Evolutionary conservation across 2,797 vertebrate genomes (phyloP), one percentile per base, ranked within the genome.

Genomic region (Chloroceryle amazona): DNA sequence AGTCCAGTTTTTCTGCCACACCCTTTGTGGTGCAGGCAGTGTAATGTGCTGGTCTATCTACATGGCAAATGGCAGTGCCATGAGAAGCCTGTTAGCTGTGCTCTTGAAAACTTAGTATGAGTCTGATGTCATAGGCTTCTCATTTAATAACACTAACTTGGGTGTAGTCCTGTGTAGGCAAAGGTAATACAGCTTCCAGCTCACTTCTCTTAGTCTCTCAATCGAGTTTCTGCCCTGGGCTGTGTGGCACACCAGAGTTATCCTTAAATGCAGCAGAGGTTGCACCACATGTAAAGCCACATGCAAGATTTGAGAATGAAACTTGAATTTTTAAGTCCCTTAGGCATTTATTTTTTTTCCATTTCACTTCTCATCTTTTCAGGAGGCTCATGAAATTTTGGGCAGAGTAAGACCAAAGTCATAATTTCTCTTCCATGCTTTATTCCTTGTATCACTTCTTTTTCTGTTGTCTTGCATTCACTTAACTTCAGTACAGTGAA

Each of bases 31-130:
- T 20, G 52, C 31, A 3, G 6, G 1, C 23, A 14, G 19, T 2
- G 11, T 25, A 10, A 37, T 55, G 7, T 46, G 29, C 55, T 46
- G 33, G 8, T 62, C 9, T 3, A 1, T 14, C 15, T 1, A 1
- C 8, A 3, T 0, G 7, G 25, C 29, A 18, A 31, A 9, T 10
- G 1, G 1, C 4, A 4, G 22, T 13, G 81, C 39, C 2, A 0
- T 3, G 67, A 66, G 51, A 14, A 26, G 55, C 47, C 6, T 13
- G 0, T 17, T 46, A 31, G 19, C 42, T 60, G 37, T 16, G 11
- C 20, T 49, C 39, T n/a, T 10, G 60, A 26, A 37, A 49, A 28
- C 41, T 41, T 41, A 41, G 41, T 41, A 15, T 41, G 15, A 41
- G 41, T 58, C 62, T 0, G 5, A 23, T 26, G 39, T 39, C 7